phyloP scores from a whole-genome alignment of 2,113 vertebrate species.

The Petrocephalus microphthalmus region DNA sequence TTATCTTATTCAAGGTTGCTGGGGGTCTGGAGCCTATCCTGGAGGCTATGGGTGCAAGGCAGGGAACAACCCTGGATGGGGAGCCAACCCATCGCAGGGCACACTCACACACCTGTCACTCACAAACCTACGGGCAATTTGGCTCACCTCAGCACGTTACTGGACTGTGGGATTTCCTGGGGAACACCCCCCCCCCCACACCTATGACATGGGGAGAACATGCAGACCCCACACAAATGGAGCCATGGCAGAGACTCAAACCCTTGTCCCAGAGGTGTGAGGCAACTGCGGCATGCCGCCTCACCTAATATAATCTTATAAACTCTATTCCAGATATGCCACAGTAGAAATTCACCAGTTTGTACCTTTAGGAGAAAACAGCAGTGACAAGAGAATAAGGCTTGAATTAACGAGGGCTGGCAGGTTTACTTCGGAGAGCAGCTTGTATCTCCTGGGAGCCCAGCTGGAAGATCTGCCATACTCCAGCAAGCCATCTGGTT shows the following conservation, averaged over 20 bases:
- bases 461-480: background rate
- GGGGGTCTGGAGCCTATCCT: background rate
- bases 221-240: background rate
- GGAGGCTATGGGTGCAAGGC: background rate
- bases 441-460: constrained; percentile 3
- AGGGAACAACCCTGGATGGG: background rate
- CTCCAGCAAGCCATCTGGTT: constrained; percentile 27
- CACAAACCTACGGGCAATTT: background rate
- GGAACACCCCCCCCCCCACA: background rate
- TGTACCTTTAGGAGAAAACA: background rate
- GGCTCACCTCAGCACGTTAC: background rate
- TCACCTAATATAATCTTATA: background rate
- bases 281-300: background rate
- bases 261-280: background rate
- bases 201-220: background rate
- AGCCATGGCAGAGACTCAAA: background rate
- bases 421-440: background rate
- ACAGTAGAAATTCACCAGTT: background rate
- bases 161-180: background rate
- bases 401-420: background rate
- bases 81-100: background rate
- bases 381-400: background rate
- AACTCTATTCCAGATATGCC: background rate
- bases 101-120: background rate
- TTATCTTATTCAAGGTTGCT: no score